A percentile compares a stretch with the other conserved stretches of the same genome.
Conservation (phyloP, 2,888 invertebrate species). For the Trissoscelio sp. region DNA sequence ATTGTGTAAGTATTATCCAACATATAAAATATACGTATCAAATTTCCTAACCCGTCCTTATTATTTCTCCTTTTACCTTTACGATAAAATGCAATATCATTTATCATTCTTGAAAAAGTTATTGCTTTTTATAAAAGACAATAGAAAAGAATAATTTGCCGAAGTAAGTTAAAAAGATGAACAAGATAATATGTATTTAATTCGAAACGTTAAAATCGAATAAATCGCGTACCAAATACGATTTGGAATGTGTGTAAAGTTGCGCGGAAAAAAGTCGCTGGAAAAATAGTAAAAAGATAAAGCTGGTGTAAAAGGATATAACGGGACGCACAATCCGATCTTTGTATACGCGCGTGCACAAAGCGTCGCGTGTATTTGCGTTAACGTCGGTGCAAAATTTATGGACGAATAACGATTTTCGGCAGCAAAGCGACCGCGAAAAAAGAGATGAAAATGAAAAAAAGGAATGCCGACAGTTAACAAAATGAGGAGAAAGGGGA, state of each 20-base stretch:
- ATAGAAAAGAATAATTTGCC: not conserved
- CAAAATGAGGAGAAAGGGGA: constrained; percentile 60
- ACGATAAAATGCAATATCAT: too few relatives aligned
- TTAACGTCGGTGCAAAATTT: constrained; percentile 75
- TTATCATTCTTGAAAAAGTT: too few relatives aligned
- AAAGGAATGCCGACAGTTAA: constrained; percentile 69
- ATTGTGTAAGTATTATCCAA: constrained; percentile 5
- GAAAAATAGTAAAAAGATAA: constrained; percentile 65
- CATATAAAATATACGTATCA: not conserved
- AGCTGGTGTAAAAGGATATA: constrained; percentile 66
- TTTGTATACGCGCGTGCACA: constrained; percentile 63
- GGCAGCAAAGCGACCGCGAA: constrained; percentile 67
- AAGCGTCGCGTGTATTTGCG: constrained; percentile 66
- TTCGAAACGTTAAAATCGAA: constrained; percentile 28
- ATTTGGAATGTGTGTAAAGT: constrained; percentile 46
- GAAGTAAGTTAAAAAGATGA: not conserved
- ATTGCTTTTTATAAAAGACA: too few relatives aligned
- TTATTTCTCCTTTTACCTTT: too few relatives aligned
- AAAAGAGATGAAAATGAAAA: constrained; percentile 61
- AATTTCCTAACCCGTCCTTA: not conserved
- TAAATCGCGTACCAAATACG: constrained; percentile 33
- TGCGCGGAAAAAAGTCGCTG: constrained; percentile 35
- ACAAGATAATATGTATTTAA: constrained; percentile 18
- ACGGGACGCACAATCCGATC: constrained; percentile 61
- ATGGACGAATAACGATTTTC: constrained; percentile 76